Evolutionary conservation across 1,140 invertebrate species (phyloP).

Genomic region (Leptopilina boulardi): DNA sequence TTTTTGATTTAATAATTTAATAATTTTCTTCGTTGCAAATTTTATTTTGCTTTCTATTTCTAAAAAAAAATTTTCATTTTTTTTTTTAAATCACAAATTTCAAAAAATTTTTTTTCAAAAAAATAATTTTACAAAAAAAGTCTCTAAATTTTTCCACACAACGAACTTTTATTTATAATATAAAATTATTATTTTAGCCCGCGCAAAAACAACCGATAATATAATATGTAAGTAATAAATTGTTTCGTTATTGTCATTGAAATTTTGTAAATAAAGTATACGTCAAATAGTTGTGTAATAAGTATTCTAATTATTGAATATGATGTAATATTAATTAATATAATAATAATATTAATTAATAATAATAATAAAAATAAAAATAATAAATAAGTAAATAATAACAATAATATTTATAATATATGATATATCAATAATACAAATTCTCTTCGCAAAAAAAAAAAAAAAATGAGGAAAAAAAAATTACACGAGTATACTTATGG

Average conservation of each 20-base stretch:
- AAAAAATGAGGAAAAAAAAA: too few species aligned
- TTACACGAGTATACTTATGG: slow-evolving; percentile 64
- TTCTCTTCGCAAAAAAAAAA: slow-evolving; percentile 9
- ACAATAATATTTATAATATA: slow-evolving; percentile 29
- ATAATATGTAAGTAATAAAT: slow-evolving; percentile 52
- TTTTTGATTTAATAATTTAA: too few species aligned
- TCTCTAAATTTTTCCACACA: slow-evolving; percentile 25
- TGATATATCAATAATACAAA: neutral
- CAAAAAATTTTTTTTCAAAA: too few species aligned
- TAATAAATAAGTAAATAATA: too few species aligned
- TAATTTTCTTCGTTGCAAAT: too few species aligned
- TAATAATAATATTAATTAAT: slow-evolving; percentile 28
- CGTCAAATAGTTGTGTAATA: slow-evolving; percentile 48
- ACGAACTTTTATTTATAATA: slow-evolving; percentile 44
- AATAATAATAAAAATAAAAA: too few species aligned
- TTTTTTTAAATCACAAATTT: neutral
- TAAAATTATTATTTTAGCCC: slow-evolving; percentile 37
- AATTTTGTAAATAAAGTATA: slow-evolving; percentile 70
- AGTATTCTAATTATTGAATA: slow-evolving; percentile 41
- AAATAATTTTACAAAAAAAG: neutral
- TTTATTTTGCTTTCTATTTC: too few species aligned
- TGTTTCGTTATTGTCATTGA: slow-evolving; percentile 60
- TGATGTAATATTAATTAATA: slow-evolving; percentile 26
- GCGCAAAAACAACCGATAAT: slow-evolving; percentile 35
- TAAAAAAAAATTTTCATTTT: too few species aligned